Evolutionary conservation across 2,888 invertebrate genomes (phyloP), one percentile per base, ranked within the genome.

Genomic region (Eumacrocentrus americanus): DNA sequence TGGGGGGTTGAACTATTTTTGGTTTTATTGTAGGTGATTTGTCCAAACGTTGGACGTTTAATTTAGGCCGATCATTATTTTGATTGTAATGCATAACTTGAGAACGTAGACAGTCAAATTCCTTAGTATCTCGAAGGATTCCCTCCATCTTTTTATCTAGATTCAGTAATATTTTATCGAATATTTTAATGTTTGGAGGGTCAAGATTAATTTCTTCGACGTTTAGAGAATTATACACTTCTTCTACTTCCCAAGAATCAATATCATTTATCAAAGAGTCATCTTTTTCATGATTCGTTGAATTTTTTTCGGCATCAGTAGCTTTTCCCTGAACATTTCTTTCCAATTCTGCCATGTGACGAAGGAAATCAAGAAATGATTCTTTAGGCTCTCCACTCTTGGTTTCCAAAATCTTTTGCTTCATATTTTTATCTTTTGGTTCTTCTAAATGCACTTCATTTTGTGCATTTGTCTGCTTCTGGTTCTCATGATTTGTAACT

Each of bases 311-410:
- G 11, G 7, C 47, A n/a, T 16, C 9, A 18, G 14, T 37, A 2
- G 18, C 14, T 6, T 61, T 58, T 7, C 18, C 18, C 5, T 7
- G 22, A 46, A 23, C n/a, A 29, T 20, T 12, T 1, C 25, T 16
- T 6, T 60, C 50, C 22, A 14, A 6, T 12, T 51, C 48, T 23
- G 34, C 52, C 6, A 51, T 40, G 2, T 59, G 58, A 23, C 53
- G 56, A 2, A 66, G 51, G 63, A 66, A 67, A 44, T 67, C 58
- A 2, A 67, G 60, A 25, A 67, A 67, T 11, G 61, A 58, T 52
- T 29, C 40, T 14, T 7, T 37, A 6, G 56, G 38, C 58, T 55
- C 44, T 16, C 34, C n/a, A 40, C 55, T 53, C 29, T 48, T 22
- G 20, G 4, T 46, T 47, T 29, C 35, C 40, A 48, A 3, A 44